These are phyloP conservation scores for Astropecten irregularis DNA, from an alignment of 53 echinoderm and acorn worm genomes.

Conservation along the genomic window DNA sequence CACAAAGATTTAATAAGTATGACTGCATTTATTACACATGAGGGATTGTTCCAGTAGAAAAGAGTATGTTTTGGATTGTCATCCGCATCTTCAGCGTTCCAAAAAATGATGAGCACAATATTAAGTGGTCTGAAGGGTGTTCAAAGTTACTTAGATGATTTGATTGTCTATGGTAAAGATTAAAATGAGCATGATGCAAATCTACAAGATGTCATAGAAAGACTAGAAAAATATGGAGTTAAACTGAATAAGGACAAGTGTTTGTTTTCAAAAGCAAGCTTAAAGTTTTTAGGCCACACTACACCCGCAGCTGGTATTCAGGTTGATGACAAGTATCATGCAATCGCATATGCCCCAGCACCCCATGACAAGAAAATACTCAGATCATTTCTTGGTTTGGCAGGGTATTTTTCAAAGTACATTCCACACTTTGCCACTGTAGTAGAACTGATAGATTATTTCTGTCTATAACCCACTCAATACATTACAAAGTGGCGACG, in stretches of 20 bases:
- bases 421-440: conserved; percentile 34
- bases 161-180: conserved; percentile 63
- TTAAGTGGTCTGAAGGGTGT: conserved; percentile 57
- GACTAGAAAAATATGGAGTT: conserved; percentile 28
- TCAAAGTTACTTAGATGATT: conserved; percentile 64
- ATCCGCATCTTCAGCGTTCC: conserved; percentile 72
- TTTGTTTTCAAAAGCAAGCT: conserved; percentile 26
- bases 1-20: conserved; percentile 53
- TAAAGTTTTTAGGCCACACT: conserved; percentile 47
- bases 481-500: too few species aligned
- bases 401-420: conserved; percentile 46
- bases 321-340: conserved; percentile 37
- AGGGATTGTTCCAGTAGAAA: conserved; percentile 60
- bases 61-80: conserved; percentile 68
- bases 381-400: conserved; percentile 38
- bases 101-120: conserved; percentile 61
- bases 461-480: too few species aligned
- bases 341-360: conserved; percentile 19
- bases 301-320: conserved; percentile 15
- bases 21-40: conserved; percentile 75
- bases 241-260: conserved; percentile 44
- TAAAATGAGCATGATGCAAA: conserved; percentile 46
- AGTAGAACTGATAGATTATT: too few species aligned
- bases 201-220: conserved; percentile 6
- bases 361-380: conserved; percentile 39